phyloP scores from a whole-genome alignment of 2,888 invertebrate genomes.

The Mesodorylaimus sp. region DNA sequence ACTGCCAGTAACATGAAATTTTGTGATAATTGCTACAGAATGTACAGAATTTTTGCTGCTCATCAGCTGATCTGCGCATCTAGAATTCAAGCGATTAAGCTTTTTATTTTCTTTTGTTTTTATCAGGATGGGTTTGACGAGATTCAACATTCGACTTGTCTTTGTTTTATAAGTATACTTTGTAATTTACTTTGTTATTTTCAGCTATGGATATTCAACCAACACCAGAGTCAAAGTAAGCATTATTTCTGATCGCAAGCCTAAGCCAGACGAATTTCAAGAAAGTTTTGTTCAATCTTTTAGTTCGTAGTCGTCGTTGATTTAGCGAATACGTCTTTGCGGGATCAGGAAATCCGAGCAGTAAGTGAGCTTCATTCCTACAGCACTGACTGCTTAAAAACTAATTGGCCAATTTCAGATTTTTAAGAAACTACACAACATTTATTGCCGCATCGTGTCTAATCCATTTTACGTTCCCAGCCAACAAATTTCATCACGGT shows the following conservation, averaged over 20 bases:
- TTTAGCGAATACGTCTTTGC: conserved; percentile 15
- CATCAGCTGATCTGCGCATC: no score
- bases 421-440: conserved; percentile 69
- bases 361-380: no score
- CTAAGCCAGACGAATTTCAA: neutral
- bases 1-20: no score
- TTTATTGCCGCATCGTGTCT: conserved; percentile 81
- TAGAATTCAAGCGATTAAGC: no score
- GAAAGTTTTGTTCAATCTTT: neutral
- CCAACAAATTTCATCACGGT: conserved; percentile 67
- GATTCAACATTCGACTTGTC: neutral
- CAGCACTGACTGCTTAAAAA: no score
- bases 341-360: conserved; percentile 21
- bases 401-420: no score
- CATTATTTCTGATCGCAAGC: neutral
- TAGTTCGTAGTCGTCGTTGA: conserved; percentile 21
- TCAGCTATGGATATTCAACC: conserved; percentile 66
- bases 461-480: conserved; percentile 93
- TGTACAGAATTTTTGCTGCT: no score
- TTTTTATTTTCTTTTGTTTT: neutral
- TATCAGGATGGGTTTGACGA: neutral
- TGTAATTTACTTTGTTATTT: neutral
- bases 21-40: no score
- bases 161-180: neutral
- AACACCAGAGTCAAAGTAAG: conserved; percentile 66